phyloP scores from a whole-genome alignment of 23 tunicate species.

The Halocynthia roretzi region DNA sequence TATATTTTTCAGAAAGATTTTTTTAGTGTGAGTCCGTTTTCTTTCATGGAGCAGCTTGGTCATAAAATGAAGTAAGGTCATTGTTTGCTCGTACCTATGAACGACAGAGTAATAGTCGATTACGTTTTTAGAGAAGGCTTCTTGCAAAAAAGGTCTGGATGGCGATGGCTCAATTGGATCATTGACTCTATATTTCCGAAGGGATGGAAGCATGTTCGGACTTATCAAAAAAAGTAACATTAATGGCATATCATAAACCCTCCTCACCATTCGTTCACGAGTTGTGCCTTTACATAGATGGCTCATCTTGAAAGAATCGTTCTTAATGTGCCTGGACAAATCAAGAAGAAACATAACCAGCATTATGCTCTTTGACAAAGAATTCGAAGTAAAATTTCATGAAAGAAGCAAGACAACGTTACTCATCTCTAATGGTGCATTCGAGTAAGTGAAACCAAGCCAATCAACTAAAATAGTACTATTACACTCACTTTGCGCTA shows the following conservation, averaged over 20 bases:
- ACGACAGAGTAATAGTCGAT: neutral
- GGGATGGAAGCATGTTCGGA: no score
- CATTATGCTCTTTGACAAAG: neutral
- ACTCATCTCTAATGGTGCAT: no score
- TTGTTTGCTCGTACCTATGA: neutral
- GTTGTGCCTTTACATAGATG: neutral
- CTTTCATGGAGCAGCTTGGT: neutral
- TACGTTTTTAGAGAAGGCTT: conserved; percentile 2
- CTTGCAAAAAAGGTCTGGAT: neutral
- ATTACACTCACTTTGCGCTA: no score
- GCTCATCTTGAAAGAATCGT: conserved; percentile 1
- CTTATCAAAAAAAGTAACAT: no score
- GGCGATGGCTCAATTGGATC: neutral
- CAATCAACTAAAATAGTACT: no score
- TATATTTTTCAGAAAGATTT: neutral
- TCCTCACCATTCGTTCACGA: no score
- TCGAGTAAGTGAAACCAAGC: no score
- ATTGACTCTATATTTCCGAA: no score
- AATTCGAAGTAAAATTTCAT: no score
- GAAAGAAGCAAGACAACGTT: no score
- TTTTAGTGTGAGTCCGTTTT: neutral
- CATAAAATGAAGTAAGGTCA: conserved; percentile 3
- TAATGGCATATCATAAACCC: no score
- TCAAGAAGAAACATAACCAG: neutral
- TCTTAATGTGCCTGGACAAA: conserved; percentile 1